Evolutionary conservation across 2,888 invertebrate species (phyloP).

Genomic region (Eupithecia subfuscata): DNA sequence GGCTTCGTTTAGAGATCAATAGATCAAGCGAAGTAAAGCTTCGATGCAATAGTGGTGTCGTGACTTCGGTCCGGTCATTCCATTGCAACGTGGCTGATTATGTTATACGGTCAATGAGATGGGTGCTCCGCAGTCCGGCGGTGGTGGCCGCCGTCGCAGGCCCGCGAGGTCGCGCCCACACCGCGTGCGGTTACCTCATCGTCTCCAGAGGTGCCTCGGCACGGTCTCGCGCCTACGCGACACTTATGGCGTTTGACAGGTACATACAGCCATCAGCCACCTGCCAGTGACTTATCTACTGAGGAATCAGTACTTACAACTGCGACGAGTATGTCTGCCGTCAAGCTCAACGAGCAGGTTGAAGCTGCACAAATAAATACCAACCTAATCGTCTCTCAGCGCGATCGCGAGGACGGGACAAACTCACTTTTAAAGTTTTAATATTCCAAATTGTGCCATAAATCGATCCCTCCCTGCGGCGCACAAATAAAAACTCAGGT

Average conservation of each 20-base stretch:
- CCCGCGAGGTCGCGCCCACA: not conserved
- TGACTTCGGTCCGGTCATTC: not conserved
- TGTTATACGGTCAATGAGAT: not conserved
- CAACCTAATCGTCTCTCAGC: not conserved
- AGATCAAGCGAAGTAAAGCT: not conserved
- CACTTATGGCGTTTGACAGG: not conserved
- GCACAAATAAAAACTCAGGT: conserved; percentile 13
- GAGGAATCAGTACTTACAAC: not conserved
- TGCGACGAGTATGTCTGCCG: not conserved
- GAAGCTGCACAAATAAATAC: not conserved
- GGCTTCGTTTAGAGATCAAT: not conserved
- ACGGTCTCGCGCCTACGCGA: not conserved
- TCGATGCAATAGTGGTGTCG: not conserved
- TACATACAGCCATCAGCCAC: not conserved
- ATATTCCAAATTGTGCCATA: not conserved
- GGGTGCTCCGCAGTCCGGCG: not conserved
- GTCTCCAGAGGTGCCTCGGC: not conserved
- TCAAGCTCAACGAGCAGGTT: not conserved
- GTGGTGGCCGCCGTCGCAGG: not conserved
- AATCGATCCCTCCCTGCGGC: conserved; percentile 4
- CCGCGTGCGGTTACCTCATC: not conserved
- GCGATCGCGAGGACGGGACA: not conserved
- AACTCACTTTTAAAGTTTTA: not conserved
- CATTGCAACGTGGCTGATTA: not conserved
- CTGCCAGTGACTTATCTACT: not conserved